Conservation (phyloP, 2,113 vertebrate genomes). For the Jacana jacana region DNA sequence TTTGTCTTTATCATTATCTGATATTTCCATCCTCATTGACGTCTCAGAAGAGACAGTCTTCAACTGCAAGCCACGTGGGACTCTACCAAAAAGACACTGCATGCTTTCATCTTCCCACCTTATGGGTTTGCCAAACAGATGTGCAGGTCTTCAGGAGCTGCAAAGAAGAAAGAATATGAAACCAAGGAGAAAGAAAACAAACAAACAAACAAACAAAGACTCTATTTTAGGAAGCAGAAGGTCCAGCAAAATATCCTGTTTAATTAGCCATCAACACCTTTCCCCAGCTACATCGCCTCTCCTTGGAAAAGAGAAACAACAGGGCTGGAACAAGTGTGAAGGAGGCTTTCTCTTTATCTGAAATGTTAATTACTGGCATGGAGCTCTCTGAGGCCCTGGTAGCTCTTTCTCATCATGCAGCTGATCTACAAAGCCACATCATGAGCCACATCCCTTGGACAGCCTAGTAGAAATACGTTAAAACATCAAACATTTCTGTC, state of each 20-base stretch:
- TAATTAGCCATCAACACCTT: background rate
- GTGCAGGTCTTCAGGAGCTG: background rate
- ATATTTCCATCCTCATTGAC: background rate
- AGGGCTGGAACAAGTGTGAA: background rate
- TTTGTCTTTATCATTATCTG: background rate
- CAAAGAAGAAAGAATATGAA: background rate
- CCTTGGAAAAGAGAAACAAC: background rate
- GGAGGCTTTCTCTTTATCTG: background rate
- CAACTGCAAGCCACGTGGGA: background rate
- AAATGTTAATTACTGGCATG: background rate
- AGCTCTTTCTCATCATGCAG: background rate
- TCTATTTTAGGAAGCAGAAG: background rate
- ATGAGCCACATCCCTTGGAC: background rate
- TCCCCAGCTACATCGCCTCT: background rate
- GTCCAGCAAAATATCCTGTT: background rate
- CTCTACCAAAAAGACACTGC: background rate
- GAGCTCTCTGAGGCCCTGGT: background rate
- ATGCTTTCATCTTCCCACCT: background rate
- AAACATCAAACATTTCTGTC: background rate
- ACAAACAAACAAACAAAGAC: too few relatives aligned
- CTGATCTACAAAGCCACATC: background rate
- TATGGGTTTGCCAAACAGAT: background rate
- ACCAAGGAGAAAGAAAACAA: background rate
- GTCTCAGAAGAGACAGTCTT: background rate
- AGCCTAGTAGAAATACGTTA: background rate